Evolutionary conservation across 2,888 invertebrate genomes (phyloP).

Genomic region (Priocnemis perturbator): DNA sequence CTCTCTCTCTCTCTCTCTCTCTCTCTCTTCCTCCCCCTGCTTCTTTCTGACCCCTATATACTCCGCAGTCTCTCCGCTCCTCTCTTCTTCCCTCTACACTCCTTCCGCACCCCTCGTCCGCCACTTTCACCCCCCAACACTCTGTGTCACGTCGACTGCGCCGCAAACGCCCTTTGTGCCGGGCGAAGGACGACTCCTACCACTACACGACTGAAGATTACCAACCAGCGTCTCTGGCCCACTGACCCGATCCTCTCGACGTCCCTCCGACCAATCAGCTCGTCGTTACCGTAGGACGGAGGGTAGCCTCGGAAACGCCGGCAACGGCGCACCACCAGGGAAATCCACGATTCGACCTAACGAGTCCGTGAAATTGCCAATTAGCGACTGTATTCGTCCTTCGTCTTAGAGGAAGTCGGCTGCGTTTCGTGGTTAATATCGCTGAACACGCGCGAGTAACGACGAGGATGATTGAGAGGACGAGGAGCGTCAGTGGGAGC

Average conservation of each 20-base stretch:
- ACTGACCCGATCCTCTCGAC: slow-evolving; percentile 63
- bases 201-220: slow-evolving; percentile 12
- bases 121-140: slow-evolving; percentile 17
- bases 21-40: too few species aligned
- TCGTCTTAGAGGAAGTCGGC: neutral
- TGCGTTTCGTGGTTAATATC: neutral
- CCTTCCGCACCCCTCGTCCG: neutral
- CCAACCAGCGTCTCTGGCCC: slow-evolving; percentile 56
- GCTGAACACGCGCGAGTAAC: too few species aligned
- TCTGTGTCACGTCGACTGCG: slow-evolving; percentile 1
- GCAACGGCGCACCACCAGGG: neutral
- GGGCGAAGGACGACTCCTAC: slow-evolving; percentile 11
- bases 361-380: slow-evolving; percentile 8
- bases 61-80: too few species aligned
- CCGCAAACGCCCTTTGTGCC: slow-evolving; percentile 36
- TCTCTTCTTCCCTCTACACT: neutral
- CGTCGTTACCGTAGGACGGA: neutral
- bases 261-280: neutral
- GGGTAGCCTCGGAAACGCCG: neutral
- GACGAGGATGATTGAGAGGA: too few species aligned
- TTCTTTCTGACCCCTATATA: too few species aligned
- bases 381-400: slow-evolving; percentile 1
- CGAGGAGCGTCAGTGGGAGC: too few species aligned
- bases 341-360: slow-evolving; percentile 2
- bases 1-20: too few species aligned